Evolutionary conservation across 2,797 vertebrate genomes (phyloP), one percentile per base, ranked within the genome.

Genomic region (Hyperoplus immaculatus): DNA sequence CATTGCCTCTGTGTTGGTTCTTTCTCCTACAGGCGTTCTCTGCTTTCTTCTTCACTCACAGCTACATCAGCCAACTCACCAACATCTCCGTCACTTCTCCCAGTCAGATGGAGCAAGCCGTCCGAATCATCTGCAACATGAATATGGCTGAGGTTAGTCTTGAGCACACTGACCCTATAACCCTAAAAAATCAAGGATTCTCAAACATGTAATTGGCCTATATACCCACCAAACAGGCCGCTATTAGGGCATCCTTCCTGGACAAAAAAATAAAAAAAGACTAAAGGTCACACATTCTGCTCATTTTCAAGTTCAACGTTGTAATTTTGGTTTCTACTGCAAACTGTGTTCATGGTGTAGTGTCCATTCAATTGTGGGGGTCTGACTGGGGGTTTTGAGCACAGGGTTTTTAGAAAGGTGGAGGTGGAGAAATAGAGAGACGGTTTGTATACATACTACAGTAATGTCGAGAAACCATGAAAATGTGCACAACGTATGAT

Each of bases 11-110:
- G 8, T 62, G 14, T 58, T 0, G n/a, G 36, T 14, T 83, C 10
- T 53, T 42, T 77, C 67, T 36, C 77, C 69, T 41, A 56, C 61
- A 97, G 97, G 97, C 96, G 2, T 98, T 97, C 89, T 96, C 97
- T 57, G 97, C 96, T 3, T 97, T 96, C 81, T 97, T 91, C 90
- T 95, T 96, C 85, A 95, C 90, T 0, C 75, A 96, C 71, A 88
- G 88, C 50, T 97, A 97, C 86, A 92, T 97, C 53, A 90, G 57
- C 77, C 77, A 29, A 0, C 88, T 87, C 77, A 96, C 96, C 77
- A 85, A 88, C 38, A 94, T 91, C 64, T 43, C 80, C 0, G 90
- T 96, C 14, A 82, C 36, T 0, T 93, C 93, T 2, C 92, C 94
- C 2, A 68, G 36, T 0, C 90, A 91, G 39, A 91, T 96, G 69